These are phyloP conservation scores for Malurus leucopterus DNA, from an alignment of 2,797 vertebrate genomes.

Conservation along the genomic window DNA sequence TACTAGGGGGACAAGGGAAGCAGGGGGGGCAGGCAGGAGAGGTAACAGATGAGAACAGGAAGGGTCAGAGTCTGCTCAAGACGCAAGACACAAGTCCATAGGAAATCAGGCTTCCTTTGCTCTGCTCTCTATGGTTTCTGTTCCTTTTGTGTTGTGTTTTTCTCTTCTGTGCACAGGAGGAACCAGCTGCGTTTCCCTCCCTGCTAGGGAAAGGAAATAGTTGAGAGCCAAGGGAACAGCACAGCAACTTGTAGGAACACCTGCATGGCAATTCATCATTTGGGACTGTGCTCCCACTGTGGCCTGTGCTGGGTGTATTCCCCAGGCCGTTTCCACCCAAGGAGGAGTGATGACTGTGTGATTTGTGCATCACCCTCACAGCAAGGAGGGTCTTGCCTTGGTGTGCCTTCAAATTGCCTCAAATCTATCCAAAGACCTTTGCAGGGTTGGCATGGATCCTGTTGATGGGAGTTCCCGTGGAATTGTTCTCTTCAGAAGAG, in stretches of 20 bases:
- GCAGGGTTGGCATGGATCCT: neutral
- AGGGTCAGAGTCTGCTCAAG: slow-evolving; percentile 21
- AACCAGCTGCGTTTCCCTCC: slow-evolving; percentile 49
- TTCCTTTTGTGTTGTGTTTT: slow-evolving; percentile 43
- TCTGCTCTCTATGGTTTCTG: neutral
- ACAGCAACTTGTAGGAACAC: slow-evolving; percentile 26
- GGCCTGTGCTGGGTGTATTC: neutral
- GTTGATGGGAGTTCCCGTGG: neutral
- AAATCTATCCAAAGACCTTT: neutral
- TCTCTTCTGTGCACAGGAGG: slow-evolving; percentile 9
- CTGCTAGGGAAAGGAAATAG: slow-evolving; percentile 32
- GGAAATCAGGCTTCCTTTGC: slow-evolving; percentile 53
- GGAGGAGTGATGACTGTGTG: neutral
- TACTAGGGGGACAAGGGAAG: slow-evolving; percentile 9
- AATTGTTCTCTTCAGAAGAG: neutral
- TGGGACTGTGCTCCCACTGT: neutral
- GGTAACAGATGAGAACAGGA: slow-evolving; percentile 10
- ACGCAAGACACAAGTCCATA: slow-evolving; percentile 16
- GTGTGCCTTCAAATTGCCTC: neutral
- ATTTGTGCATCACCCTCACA: neutral
- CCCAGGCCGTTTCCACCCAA: neutral
- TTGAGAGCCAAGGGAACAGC: slow-evolving; percentile 31
- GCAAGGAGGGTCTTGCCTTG: neutral
- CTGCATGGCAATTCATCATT: neutral
- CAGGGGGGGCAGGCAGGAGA: neutral